Evolutionary conservation across 2,797 vertebrate genomes (phyloP).

Genomic region (Argya squamiceps): DNA sequence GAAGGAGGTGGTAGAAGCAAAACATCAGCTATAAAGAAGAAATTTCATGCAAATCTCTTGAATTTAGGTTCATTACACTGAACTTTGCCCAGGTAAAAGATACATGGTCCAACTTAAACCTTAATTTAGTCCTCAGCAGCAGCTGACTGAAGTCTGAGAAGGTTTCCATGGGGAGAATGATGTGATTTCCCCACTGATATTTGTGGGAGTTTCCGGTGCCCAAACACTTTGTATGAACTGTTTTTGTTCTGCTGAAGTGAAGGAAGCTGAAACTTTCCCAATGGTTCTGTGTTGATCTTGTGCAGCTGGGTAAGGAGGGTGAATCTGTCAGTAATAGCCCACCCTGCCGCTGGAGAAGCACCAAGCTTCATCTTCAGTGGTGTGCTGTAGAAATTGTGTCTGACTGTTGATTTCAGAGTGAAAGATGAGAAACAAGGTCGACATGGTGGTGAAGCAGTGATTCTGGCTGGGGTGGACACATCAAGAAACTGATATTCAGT

Average conservation of each 20-base stretch:
- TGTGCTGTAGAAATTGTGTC: background rate
- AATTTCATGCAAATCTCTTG: background rate
- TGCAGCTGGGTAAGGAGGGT: background rate
- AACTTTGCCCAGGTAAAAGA: background rate
- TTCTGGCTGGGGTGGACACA: background rate
- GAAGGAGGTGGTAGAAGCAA: background rate
- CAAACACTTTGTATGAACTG: background rate
- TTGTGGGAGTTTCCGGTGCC: background rate
- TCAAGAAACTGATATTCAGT: background rate
- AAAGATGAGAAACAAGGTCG: fast-evolving
- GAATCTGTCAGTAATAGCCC: background rate
- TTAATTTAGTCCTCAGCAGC: background rate
- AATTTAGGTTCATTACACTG: background rate
- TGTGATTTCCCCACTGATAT: background rate
- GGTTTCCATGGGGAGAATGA: fast-evolving
- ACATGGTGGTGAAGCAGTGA: background rate
- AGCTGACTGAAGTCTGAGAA: background rate
- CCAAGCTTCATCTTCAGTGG: background rate
- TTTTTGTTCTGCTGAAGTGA: background rate
- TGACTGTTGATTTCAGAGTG: background rate
- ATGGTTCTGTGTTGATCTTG: background rate
- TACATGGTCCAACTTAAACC: fast-evolving
- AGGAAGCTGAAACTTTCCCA: background rate
- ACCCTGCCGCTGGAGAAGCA: background rate
- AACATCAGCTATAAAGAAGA: background rate